Evolutionary conservation across 2,113 vertebrate species (phyloP).

Genomic region (Corythornis cristatus): DNA sequence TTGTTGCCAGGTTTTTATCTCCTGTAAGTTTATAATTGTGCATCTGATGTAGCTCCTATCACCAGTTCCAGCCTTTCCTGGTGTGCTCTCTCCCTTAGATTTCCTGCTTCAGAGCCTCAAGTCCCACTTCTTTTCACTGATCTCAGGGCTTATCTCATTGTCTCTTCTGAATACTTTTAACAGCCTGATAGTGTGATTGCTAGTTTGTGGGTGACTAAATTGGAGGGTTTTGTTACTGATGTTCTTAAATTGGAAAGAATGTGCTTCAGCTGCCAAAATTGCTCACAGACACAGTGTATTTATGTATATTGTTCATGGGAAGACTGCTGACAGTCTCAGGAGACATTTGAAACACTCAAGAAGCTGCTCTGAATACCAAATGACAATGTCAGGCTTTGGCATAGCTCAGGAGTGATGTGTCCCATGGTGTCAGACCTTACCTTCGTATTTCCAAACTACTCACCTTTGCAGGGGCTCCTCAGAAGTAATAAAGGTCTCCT

Average conservation of each 20-base stretch:
- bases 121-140: background rate
- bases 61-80: background rate
- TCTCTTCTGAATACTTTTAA: background rate
- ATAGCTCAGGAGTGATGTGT: background rate
- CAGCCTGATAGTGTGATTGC: background rate
- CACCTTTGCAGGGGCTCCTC: background rate
- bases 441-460: background rate
- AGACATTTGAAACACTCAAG: background rate
- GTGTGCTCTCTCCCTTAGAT: background rate
- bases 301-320: slow-evolving; percentile 21
- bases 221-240: slow-evolving; percentile 37
- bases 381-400: background rate
- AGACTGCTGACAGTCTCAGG: background rate
- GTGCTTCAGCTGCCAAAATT: background rate
- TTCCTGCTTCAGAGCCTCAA: background rate
- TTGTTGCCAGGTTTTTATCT: background rate
- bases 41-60: background rate
- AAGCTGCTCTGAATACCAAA: background rate
- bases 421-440: background rate
- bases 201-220: slow-evolving; percentile 41
- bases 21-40: background rate
- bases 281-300: slow-evolving; percentile 11
- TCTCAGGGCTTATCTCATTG: background rate
- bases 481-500: background rate
- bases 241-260: slow-evolving; percentile 45